Evolutionary conservation across 2,797 vertebrate genomes (phyloP), one percentile per base, ranked within the genome.

Genomic region (Iguana delicatissima): DNA sequence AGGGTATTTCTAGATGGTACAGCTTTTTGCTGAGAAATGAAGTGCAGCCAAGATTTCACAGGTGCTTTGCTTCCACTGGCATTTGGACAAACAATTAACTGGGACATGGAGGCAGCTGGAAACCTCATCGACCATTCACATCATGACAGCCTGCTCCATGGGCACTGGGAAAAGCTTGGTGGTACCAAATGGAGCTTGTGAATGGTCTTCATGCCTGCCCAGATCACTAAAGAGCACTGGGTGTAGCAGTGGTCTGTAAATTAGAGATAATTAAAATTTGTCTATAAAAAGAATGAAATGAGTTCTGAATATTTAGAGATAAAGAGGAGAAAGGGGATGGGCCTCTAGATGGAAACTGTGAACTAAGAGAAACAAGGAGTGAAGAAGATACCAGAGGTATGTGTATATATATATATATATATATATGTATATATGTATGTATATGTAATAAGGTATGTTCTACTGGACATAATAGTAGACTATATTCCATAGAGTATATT

Each of bases 51-150:
- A 10, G 29, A 93, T 91, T 94, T 92, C 74, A 79, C 92, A 95
- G 95, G 90, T 93, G 91, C 89, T 42, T 57, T 59, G 67, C 93
- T 73, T 89, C 13, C 57, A 93, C 88, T 89, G 95, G 92, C 90
- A 80, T 62, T 80, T 52, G 89, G 90, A 83, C 62, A 73, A 77
- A 22, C 22, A 24, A 85, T 93, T 91, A 87, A 88, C 55, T 22
- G 73, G 57, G 26, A 29, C 85, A 82, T n/a, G 0, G 1, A 76
- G 62, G 18, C 24, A 92, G 88, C 1, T 52, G 1, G 80, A 77
- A 87, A 46, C 77, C 81, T 86, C 82, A 46, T 62, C 0, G 0
- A 8, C 57, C 79, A 22, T 64, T 84, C 81, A 82, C 85, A 91
- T 8, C 35, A 88, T 87, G 87, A 90, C 89, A 62, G 26, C 32